These are phyloP conservation scores for Chalcis sispes DNA, from an alignment of 2,888 invertebrate genomes.

Conservation along the genomic window DNA sequence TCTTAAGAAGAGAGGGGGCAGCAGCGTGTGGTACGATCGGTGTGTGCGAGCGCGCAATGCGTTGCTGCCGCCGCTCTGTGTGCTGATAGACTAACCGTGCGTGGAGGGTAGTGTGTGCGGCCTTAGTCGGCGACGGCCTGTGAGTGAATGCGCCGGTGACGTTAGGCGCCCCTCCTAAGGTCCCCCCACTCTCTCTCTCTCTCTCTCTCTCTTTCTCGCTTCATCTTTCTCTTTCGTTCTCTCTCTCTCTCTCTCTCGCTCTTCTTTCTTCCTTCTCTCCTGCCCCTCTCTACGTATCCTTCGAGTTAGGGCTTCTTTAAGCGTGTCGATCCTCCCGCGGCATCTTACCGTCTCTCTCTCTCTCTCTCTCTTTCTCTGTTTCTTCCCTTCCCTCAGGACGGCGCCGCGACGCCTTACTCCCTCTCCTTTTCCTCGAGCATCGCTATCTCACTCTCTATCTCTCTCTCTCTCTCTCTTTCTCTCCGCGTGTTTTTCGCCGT, in stretches of 20 bases:
- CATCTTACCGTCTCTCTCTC: constrained; percentile 12
- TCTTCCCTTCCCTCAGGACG: too few relatives aligned
- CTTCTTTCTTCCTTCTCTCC: constrained; percentile 38
- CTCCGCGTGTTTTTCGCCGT: constrained; percentile 44
- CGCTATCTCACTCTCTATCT: constrained; percentile 49
- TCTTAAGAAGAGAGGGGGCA: constrained; percentile 1
- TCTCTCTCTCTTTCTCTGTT: background rate
- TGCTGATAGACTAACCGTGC: constrained; percentile 49
- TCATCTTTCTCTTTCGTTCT: constrained; percentile 28
- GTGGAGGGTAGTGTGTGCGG: constrained; percentile 54
- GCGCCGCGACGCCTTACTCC: too few relatives aligned
- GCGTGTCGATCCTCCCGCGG: constrained; percentile 16
- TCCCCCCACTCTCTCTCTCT: constrained; percentile 54
- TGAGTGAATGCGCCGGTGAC: constrained; percentile 74
- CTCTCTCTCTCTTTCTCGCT: constrained; percentile 16
- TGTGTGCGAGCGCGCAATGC: too few relatives aligned
- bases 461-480: constrained; percentile 46
- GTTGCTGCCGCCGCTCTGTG: background rate
- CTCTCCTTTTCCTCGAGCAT: background rate
- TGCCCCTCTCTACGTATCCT: background rate
- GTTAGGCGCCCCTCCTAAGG: constrained; percentile 73
- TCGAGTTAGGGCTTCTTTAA: constrained; percentile 37
- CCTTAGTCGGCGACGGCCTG: constrained; percentile 74
- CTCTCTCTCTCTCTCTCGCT: constrained; percentile 41
- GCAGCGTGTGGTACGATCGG: background rate